These are phyloP conservation scores for Oscheius myriophilus DNA, from an alignment of 2,888 invertebrate species.

Conservation along the genomic window DNA sequence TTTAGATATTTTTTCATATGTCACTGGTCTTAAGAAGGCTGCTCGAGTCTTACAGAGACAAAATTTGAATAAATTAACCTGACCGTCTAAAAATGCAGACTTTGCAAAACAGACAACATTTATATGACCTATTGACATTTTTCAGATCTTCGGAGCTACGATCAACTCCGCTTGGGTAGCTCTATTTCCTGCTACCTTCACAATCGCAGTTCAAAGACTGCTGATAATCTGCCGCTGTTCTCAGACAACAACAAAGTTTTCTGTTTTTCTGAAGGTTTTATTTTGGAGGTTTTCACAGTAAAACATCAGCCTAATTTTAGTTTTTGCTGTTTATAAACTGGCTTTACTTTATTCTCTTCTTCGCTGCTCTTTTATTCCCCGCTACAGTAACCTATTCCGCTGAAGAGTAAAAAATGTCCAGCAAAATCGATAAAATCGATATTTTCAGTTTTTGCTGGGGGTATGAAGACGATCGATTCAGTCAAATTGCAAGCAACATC, in stretches of 20 bases:
- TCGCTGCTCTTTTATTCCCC: not conserved
- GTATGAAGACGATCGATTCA: not conserved
- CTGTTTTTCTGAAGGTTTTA: not conserved
- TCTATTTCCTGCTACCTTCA: constrained; percentile 15
- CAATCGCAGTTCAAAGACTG: constrained; percentile 9
- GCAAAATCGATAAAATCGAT: too few species aligned
- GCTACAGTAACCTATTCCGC: constrained; percentile 18
- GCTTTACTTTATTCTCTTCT: constrained; percentile 12
- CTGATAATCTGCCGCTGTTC: not conserved
- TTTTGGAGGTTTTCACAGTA: not conserved
- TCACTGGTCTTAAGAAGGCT: too few species aligned
- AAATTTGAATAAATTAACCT: too few species aligned
- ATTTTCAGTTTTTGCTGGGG: constrained; percentile 23
- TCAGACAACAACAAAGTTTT: not conserved
- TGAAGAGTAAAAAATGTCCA: constrained; percentile 14
- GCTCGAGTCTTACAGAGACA: too few species aligned
- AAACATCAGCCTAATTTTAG: constrained; percentile 7
- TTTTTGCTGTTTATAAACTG: constrained; percentile 1
- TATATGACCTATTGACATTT: not conserved
- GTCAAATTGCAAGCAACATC: not conserved
- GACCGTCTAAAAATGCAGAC: too few species aligned
- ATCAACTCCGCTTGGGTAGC: constrained; percentile 21
- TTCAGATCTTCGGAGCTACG: constrained; percentile 13
- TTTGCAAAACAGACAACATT: too few species aligned
- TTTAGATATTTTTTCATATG: too few species aligned